Evolutionary conservation across 2,797 vertebrate species (phyloP).

Genomic region (Gymnoscopelus braueri): DNA sequence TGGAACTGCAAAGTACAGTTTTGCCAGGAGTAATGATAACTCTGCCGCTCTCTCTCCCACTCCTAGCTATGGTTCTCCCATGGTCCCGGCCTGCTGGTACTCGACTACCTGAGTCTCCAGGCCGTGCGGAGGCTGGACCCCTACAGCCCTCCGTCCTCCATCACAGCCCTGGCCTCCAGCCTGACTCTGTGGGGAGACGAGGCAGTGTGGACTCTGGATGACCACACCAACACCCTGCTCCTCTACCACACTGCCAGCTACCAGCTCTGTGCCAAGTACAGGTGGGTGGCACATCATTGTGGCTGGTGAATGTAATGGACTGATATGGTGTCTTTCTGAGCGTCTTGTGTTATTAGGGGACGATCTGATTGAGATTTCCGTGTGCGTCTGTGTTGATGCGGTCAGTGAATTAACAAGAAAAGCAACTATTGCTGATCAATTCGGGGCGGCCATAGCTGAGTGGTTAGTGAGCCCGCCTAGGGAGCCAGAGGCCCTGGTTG

Average conservation of each 20-base stretch:
- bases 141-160: conserved; percentile 79
- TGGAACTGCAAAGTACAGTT: too few relatives aligned
- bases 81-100: conserved; percentile 89
- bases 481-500: too few relatives aligned
- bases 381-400: too few relatives aligned
- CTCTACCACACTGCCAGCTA: conserved; percentile 88
- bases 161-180: conserved; percentile 83
- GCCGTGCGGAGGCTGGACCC: conserved; percentile 88
- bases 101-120: conserved; percentile 82
- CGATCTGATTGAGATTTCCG: too few relatives aligned
- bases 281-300: conserved; percentile 54
- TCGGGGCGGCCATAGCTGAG: too few relatives aligned
- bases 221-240: conserved; percentile 86
- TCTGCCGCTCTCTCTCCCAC: background rate
- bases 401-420: too few relatives aligned
- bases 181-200: conserved; percentile 88
- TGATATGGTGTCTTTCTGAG: too few relatives aligned
- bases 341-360: too few relatives aligned
- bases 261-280: conserved; percentile 90
- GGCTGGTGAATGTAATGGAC: too few relatives aligned
- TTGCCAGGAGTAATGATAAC: too few relatives aligned
- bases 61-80: conserved; percentile 92
- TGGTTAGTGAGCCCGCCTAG: too few relatives aligned
- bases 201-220: conserved; percentile 91
- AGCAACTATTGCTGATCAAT: too few relatives aligned